These are phyloP conservation scores for Cremastinae sp. DNA, from an alignment of 2,888 invertebrate genomes.

Conservation along the genomic window DNA sequence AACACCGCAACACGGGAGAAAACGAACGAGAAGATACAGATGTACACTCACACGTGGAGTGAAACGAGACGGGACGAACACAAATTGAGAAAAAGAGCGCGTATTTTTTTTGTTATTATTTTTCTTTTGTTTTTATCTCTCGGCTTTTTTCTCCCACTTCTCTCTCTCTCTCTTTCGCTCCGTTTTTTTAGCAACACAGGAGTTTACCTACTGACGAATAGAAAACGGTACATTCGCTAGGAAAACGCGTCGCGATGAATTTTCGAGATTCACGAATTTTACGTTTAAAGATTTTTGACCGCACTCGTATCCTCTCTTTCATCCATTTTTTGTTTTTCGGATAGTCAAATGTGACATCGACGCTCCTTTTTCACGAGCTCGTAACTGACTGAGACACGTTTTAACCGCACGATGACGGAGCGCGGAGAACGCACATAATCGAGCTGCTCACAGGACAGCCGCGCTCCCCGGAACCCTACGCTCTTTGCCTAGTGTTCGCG, in stretches of 20 bases:
- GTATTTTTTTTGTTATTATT: slow-evolving; percentile 26
- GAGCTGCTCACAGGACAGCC: slow-evolving; percentile 51
- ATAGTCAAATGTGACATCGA: too few relatives aligned
- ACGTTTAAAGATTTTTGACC: neutral
- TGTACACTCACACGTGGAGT: slow-evolving; percentile 6
- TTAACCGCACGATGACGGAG: slow-evolving; percentile 48
- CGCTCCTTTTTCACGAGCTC: neutral
- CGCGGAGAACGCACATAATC: slow-evolving; percentile 32
- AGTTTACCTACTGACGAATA: slow-evolving; percentile 3
- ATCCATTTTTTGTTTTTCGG: slow-evolving; percentile 10
- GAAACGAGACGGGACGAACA: too few relatives aligned
- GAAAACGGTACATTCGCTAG: slow-evolving; percentile 11
- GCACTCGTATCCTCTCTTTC: neutral
- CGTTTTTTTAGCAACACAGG: too few relatives aligned
- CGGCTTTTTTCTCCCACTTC: too few relatives aligned
- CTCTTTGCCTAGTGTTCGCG: neutral
- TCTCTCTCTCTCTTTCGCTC: slow-evolving; percentile 1
- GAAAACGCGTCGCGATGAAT: neutral
- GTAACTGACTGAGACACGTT: slow-evolving; percentile 33
- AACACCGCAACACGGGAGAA: too few relatives aligned
- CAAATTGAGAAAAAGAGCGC: slow-evolving; percentile 36
- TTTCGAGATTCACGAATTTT: neutral
- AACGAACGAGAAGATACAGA: neutral
- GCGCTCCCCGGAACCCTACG: slow-evolving; percentile 27
- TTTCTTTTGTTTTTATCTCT: neutral